These are phyloP conservation scores for Scomberomorus guttatus DNA, from an alignment of 2,797 vertebrate genomes.

Conservation along the genomic window DNA sequence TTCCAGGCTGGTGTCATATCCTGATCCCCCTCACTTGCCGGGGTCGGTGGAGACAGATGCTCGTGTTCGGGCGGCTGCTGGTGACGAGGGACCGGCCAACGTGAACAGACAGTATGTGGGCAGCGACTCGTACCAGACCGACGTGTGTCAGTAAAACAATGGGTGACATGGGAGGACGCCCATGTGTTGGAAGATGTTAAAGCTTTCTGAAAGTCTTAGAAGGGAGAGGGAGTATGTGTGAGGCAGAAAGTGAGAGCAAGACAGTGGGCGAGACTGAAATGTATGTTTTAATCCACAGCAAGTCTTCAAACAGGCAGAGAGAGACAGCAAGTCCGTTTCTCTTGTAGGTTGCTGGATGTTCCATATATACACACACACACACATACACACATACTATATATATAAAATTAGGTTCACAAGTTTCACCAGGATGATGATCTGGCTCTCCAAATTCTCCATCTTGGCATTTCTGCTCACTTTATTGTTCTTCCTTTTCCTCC, in stretches of 20 bases:
- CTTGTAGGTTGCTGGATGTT: too few relatives aligned
- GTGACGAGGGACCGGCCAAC: constrained; percentile 71
- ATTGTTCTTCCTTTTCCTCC: constrained; percentile 19
- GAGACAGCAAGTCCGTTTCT: too few relatives aligned
- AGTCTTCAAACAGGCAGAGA: neutral
- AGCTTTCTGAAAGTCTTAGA: constrained; percentile 78
- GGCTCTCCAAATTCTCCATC: constrained; percentile 1
- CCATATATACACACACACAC: neutral
- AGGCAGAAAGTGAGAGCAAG: constrained; percentile 17
- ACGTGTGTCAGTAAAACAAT: constrained; percentile 78
- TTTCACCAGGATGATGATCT: neutral
- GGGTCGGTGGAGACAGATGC: constrained; percentile 62
- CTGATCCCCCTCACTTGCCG: constrained; percentile 55
- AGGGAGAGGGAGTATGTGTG: constrained; percentile 29
- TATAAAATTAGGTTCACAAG: neutral
- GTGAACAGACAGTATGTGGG: constrained; percentile 79
- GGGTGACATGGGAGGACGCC: constrained; percentile 71
- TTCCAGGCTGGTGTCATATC: constrained; percentile 65
- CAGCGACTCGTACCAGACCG: constrained; percentile 67
- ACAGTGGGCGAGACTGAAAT: constrained; percentile 16
- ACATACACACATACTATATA: neutral
- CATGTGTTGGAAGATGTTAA: constrained; percentile 71
- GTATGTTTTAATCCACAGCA: constrained; percentile 26
- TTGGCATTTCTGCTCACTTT: constrained; percentile 4
- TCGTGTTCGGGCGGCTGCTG: constrained; percentile 55